These are phyloP conservation scores for Danio albolineatus DNA, from an alignment of 2,797 vertebrate genomes.

Conservation along the genomic window DNA sequence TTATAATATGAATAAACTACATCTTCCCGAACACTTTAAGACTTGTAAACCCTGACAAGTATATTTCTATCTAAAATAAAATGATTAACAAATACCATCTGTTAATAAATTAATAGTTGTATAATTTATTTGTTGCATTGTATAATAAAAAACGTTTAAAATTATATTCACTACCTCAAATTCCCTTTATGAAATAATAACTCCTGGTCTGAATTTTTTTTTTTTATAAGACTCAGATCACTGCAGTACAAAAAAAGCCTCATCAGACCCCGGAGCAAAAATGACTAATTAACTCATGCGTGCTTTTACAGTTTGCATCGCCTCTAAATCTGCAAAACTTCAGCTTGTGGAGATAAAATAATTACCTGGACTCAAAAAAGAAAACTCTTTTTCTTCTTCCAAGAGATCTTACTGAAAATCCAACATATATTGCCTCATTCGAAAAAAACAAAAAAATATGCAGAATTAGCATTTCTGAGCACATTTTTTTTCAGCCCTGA, in stretches of 20 bases:
- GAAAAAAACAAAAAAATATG: neutral
- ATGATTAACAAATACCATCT: no score
- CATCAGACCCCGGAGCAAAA: neutral
- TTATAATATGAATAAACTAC: no score
- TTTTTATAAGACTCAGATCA: neutral
- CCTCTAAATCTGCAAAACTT: conserved; percentile 12
- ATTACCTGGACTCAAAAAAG: conserved; percentile 26
- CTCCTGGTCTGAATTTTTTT: no score
- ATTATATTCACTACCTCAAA: no score
- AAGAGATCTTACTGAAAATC: conserved; percentile 23
- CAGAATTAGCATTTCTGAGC: conserved; percentile 32
- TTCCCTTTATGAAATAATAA: no score
- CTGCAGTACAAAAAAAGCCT: neutral
- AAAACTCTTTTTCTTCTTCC: neutral
- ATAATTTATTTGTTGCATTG: no score
- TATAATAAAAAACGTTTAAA: no score
- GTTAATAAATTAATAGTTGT: no score
- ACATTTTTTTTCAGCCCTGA: neutral
- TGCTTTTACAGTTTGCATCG: conserved; percentile 7
- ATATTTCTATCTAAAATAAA: no score
- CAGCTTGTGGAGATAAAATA: conserved; percentile 17
- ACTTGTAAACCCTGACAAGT: no score
- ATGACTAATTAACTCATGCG: conserved; percentile 6
- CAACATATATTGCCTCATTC: conserved; percentile 22
- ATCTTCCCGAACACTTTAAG: no score